Evolutionary conservation across 2,797 vertebrate genomes (phyloP).

Genomic region (Amniataba percoides): DNA sequence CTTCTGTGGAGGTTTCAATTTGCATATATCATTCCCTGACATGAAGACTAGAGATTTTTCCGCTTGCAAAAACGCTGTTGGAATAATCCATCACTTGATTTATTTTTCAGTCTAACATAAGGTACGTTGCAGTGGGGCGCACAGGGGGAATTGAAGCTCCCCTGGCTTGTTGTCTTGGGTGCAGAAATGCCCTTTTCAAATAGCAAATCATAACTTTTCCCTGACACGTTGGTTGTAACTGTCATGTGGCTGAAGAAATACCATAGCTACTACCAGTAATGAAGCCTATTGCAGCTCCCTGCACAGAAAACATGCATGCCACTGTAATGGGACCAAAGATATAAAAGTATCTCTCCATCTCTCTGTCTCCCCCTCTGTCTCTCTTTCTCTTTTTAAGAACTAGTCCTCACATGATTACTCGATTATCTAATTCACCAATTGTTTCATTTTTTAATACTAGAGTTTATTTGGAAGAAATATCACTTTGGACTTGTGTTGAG

Average conservation of each 20-base stretch:
- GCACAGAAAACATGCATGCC: slow-evolving; percentile 6
- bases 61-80: slow-evolving; percentile 43
- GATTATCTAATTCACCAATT: no score
- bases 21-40: slow-evolving; percentile 69
- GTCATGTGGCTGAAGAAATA: slow-evolving; percentile 41
- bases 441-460: no score
- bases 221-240: slow-evolving; percentile 6
- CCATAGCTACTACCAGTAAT: slow-evolving; percentile 2
- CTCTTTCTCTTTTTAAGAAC: no score
- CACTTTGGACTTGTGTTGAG: not conserved
- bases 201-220: slow-evolving; percentile 23
- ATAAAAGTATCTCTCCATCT: no score
- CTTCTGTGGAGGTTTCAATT: slow-evolving; percentile 65
- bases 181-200: slow-evolving; percentile 50
- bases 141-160: slow-evolving; percentile 21
- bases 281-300: slow-evolving; percentile 6
- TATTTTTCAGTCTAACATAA: slow-evolving; percentile 56
- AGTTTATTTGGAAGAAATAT: not conserved
- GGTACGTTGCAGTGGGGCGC: not conserved
- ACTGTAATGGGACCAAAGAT: not conserved
- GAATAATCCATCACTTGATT: slow-evolving; percentile 73
- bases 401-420: no score
- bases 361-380: no score
- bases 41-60: slow-evolving; percentile 57
- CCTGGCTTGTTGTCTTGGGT: slow-evolving; percentile 31